A percentile compares a stretch with the other conserved stretches of the same genome.
These are phyloP conservation scores for Deroptyus accipitrinus DNA, from an alignment of 2,113 vertebrate genomes.

Conservation along the genomic window DNA sequence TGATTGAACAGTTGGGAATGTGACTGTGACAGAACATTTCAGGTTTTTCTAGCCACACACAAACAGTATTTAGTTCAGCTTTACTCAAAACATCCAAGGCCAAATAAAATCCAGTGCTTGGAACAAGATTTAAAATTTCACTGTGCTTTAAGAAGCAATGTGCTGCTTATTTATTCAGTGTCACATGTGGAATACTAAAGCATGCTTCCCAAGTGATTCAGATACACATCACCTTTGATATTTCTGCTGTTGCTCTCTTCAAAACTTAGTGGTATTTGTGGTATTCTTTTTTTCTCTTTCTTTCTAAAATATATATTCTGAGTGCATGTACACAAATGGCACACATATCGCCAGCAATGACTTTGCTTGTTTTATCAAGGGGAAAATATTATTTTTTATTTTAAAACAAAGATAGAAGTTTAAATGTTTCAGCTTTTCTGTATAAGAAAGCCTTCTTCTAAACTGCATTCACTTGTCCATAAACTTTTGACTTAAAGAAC, in stretches of 20 bases:
- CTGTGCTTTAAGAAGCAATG: background rate
- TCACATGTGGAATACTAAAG: background rate
- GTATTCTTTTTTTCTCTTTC: background rate
- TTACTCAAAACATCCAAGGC: background rate
- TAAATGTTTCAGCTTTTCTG: background rate
- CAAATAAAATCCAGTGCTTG: background rate
- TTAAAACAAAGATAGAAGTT: background rate
- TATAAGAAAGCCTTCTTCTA: background rate
- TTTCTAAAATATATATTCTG: background rate
- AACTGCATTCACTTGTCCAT: background rate
- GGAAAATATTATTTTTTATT: background rate
- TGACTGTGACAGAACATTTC: background rate
- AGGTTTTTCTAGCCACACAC: background rate
- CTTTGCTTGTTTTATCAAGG: background rate
- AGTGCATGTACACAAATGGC: background rate
- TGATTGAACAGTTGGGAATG: background rate
- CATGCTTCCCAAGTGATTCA: background rate
- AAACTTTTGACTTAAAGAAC: background rate
- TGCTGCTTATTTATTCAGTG: background rate
- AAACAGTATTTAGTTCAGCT: background rate
- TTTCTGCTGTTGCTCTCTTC: background rate
- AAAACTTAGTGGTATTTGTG: background rate
- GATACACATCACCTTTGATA: background rate
- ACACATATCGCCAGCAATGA: background rate
- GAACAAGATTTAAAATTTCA: background rate